Evolutionary conservation across 2,797 vertebrate genomes (phyloP), one percentile per base, ranked within the genome.

Genomic region (Lagorchestes hirsutus): DNA sequence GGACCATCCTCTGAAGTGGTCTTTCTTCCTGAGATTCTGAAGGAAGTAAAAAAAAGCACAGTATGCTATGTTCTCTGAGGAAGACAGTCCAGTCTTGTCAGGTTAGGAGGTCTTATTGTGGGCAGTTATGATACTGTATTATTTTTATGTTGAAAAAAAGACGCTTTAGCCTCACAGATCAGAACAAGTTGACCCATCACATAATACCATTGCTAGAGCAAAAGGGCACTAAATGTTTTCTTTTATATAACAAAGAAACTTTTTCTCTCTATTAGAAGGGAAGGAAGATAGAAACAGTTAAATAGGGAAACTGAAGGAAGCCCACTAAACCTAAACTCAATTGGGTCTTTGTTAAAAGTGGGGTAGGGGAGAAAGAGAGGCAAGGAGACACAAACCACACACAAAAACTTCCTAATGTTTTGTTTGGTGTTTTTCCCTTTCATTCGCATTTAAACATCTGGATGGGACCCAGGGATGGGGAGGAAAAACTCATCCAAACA

Each of bases 101-200:
- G 31, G 93, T 93, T 62, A 97, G 96, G 59, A 62, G 82, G 56
- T 87, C 93, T 97, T 91, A n/a, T 22, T 95, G 94, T 92, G 93
- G 92, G 52, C 55, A 92, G 90, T 95, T 57, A 92, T 50, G 91
- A 95, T 59, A 40, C 57, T 93, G 93, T 95, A 93, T 92, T 95
- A 91, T 95, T 62, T 95, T 97, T 93, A 46, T 34, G 96, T 90
- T 97, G 91, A 96, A 90, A 96, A 94, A 96, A 82, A 34, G 50
- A 8, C 97, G 93, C 93, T 97, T 95, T 90, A 95, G 95, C 94
- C 91, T 46, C 90, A 92, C 50, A 93, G 94, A 97, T 82, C 87
- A 93, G 87, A 93, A 96, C 91, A 97, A 95, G 46, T 90, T 95
- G 96, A 92, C 50, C 57, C 55, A 87, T 93, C 74, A 92, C 55